Conservation (phyloP, 1,140 invertebrate species). For the Frieseomelitta varia region DNA sequence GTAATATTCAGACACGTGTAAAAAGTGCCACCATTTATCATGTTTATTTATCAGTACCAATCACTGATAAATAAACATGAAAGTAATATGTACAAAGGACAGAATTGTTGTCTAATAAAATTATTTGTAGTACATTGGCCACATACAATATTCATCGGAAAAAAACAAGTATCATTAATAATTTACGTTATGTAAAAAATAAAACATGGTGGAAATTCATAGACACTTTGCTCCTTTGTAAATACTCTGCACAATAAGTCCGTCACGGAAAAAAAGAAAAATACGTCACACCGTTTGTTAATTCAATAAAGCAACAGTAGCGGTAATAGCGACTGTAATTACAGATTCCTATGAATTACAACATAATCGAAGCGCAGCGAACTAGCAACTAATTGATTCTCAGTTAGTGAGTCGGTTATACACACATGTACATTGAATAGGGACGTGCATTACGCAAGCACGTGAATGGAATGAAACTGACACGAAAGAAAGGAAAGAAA, state of each 20-base stretch:
- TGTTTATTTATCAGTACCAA: background rate
- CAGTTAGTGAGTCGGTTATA: constrained; percentile 38
- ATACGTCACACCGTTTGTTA: constrained; percentile 57
- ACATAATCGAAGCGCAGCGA: constrained; percentile 57
- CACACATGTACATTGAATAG: constrained; percentile 42
- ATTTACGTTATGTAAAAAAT: background rate
- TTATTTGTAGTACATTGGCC: background rate
- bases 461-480: constrained; percentile 64
- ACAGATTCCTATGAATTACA: constrained; percentile 54
- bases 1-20: constrained; percentile 3
- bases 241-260: constrained; percentile 39
- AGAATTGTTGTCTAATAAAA: background rate
- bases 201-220: constrained; percentile 20
- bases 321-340: constrained; percentile 53
- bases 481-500: constrained; percentile 42
- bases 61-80: background rate
- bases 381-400: constrained; percentile 57
- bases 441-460: constrained; percentile 5
- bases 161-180: background rate
- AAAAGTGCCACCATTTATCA: background rate
- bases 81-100: background rate
- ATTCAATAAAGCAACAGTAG: constrained; percentile 59
- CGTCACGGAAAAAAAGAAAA: constrained; percentile 44
- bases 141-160: background rate
- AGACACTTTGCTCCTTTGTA: background rate